Base-by-base conservation (phyloP, 2,888 invertebrate species). In the Ernsta delagoae region DNA sequence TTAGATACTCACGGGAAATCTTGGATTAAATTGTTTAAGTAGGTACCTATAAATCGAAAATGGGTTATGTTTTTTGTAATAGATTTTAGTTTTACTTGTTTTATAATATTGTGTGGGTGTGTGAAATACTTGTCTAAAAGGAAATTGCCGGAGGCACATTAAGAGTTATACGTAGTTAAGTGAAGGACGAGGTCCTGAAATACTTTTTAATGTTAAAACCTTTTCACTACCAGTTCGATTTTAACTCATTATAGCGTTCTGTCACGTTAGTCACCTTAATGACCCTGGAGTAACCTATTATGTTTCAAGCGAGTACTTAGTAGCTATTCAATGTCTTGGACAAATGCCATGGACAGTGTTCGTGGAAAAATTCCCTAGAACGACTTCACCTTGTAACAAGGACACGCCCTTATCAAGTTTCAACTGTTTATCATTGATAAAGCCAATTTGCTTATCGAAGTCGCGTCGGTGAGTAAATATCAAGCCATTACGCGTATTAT, bases 401-500 rank as follows among this genome's bases (percentile, higher is more conserved):
- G 36, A 43, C 60, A 68, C 76, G 78, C 72, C 81, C 82, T 82
- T 82, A 83, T 80, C 75, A 77, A 79, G 70, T 71, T 72, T 73
- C 74, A 75, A 65, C 64, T 85, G 83, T 86, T 88, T 87, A 82
- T 82, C 81, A 79, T 81, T 69, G 83, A 86, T 88, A 87, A 83
- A 86, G 76, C 77, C 82, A 85, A 86, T 88, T 85, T 83, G 75
- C 80, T 74, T 75, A 64, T 63, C 74, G 76, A 75, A 48, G 48
- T 48, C 48, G 48, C 73, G 75, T 72, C 72, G 73, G 72, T 77
- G 84, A 88, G 89, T 86, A 86, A 86, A 87, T 87, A 85, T 84
- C 85, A 78, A 72, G 77, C 84, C 82, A 86, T 87, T 85, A 84
- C 60, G 75, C 77, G 79, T 84, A 87, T 89, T 89, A 89, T 84